phyloP scores from a whole-genome alignment of 1,140 invertebrate species.

The Metopolophium dirhodum region DNA sequence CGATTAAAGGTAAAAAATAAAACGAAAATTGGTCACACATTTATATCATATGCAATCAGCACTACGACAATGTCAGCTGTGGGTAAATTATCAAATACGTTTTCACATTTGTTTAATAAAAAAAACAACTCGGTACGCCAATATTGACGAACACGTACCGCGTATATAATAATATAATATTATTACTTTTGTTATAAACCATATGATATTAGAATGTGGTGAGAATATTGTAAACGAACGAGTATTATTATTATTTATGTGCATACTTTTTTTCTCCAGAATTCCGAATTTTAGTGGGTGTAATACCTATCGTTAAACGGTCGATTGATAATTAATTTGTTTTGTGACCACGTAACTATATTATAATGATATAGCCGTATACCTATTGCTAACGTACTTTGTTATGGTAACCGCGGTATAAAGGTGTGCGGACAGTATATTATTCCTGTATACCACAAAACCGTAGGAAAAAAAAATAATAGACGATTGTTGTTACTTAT shows the following conservation, averaged over 20 bases:
- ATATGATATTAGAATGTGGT: not conserved
- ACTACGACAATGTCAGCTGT: not conserved
- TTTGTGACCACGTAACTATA: not conserved
- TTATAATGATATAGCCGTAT: too few species aligned
- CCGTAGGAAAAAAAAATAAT: not conserved
- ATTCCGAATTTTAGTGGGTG: not conserved
- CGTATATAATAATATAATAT: not conserved
- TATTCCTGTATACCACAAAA: not conserved
- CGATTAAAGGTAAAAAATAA: not conserved
- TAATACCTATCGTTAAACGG: not conserved
- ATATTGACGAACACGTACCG: not conserved
- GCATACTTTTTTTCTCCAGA: not conserved
- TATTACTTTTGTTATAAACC: not conserved
- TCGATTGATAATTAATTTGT: slow-evolving; percentile 3
- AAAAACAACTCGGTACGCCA: not conserved
- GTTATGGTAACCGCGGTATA: not conserved
- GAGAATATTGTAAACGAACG: not conserved
- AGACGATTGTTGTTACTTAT: not conserved
- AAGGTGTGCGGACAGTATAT: not conserved
- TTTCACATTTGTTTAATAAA: not conserved
- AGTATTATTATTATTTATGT: not conserved
- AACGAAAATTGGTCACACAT: too few species aligned
- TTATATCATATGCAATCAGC: not conserved
- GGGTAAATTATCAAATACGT: not conserved
- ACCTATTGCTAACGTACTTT: not conserved